These are phyloP conservation scores for Anguilla marmorata DNA, from an alignment of 2,797 vertebrate genomes.

Conservation along the genomic window DNA sequence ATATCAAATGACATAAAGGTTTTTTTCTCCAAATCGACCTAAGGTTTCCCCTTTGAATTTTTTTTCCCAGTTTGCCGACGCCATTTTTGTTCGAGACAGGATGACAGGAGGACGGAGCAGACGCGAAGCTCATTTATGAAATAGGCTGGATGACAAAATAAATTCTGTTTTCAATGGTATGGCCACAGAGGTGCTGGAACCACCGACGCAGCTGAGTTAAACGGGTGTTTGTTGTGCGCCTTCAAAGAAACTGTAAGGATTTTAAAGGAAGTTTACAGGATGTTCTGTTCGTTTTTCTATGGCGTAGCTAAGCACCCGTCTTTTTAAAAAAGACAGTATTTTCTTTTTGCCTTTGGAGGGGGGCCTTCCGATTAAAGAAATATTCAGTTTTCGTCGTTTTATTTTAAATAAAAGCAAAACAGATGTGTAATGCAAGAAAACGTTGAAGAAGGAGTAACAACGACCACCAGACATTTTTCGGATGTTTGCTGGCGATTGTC, in stretches of 20 bases:
- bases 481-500: slow-evolving; percentile 23
- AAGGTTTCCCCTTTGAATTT: slow-evolving; percentile 30
- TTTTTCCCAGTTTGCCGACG: slow-evolving; percentile 26
- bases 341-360: slow-evolving; percentile 10
- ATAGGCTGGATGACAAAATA: slow-evolving; percentile 12
- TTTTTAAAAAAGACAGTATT: slow-evolving; percentile 14
- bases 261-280: slow-evolving; percentile 10
- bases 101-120: slow-evolving; percentile 36
- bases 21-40: neutral
- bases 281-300: slow-evolving; percentile 24
- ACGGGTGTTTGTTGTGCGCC: neutral
- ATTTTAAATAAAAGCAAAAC: slow-evolving; percentile 26
- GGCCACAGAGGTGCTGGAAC: slow-evolving; percentile 12
- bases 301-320: slow-evolving; percentile 29
- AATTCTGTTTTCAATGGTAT: slow-evolving; percentile 17
- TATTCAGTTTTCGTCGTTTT: slow-evolving; percentile 3
- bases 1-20: slow-evolving; percentile 24
- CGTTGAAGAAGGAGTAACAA: slow-evolving; percentile 7
- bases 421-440: slow-evolving; percentile 36
- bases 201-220: slow-evolving; percentile 1
- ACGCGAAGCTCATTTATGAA: slow-evolving; percentile 19
- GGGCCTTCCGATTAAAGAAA: slow-evolving; percentile 28
- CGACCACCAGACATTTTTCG: slow-evolving; percentile 23
- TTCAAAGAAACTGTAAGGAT: slow-evolving; percentile 8
- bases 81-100: slow-evolving; percentile 41